Base-by-base conservation (phyloP, 2,113 vertebrate genomes). In the Lophius piscatorius region DNA sequence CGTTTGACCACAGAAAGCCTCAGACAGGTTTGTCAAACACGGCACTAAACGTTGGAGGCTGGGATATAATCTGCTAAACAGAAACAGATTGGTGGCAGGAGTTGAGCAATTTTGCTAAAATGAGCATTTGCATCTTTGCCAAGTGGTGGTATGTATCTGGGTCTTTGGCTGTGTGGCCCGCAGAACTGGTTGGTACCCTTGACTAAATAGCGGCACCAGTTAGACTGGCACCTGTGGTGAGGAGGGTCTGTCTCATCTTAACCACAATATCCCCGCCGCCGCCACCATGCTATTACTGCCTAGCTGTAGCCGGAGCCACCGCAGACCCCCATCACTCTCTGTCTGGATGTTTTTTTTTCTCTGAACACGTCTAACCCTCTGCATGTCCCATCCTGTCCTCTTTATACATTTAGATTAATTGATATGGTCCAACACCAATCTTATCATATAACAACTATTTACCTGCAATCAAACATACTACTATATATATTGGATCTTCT, bases 211-310 rank as follows among this genome's bases (percentile, higher is more conserved):
- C 11, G 8, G 50, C 48, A 28, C 51, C 11, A 51, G 65, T 80
- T 80, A 52, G 56, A 62, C 80, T 79, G 84, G 86, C 82, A 85
- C 82, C 78, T 63, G 86, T 4, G 84, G 86, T 72, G 33, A 68
- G 41, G 61, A 70, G 80, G 63, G 66, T 71, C 63, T 0, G 80
- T 82, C 84, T 78, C 65, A 54, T 68, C 45, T 28, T 18, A 48
- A 67, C 84, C 82, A 58, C 82, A 33, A 82, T 84, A 85, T 52
- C 73, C 61, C 77, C 66, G 2, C 74, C 16, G 26, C 63, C 56
- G 35, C 76, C 80, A 52, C 72, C 44, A 2, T 17, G 22, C 51
- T 71, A 67, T 72, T 70, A 35, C 47, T 0, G 22, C 54, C 36
- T 28, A 21, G 1, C 21, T 69, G 35, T 6, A 83, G 51, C 75